Conservation (phyloP, 1,140 invertebrate genomes). For the Conus ventricosus region DNA sequence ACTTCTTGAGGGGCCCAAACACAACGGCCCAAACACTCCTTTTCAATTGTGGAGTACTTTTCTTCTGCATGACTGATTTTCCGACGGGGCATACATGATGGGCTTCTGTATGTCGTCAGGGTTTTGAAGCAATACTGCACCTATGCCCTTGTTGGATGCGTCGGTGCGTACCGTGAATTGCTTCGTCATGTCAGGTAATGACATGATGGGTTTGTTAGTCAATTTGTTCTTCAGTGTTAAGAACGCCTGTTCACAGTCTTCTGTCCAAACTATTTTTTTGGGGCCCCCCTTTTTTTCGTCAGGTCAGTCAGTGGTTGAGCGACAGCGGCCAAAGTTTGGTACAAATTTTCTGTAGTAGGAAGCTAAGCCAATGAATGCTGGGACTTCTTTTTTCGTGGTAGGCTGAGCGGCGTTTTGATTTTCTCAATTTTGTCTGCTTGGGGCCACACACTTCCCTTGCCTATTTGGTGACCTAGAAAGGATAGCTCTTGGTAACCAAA, state of each 20-base stretch:
- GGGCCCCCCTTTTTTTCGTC: constrained; percentile 20
- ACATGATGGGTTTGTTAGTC: constrained; percentile 36
- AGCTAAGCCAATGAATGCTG: constrained; percentile 48
- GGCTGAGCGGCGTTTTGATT: constrained; percentile 65
- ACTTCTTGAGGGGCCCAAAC: constrained; percentile 44
- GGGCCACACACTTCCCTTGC: constrained; percentile 58
- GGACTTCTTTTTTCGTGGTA: constrained; percentile 67
- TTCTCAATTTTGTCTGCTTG: constrained; percentile 66
- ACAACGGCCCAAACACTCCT: constrained; percentile 47
- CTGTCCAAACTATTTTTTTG: background rate
- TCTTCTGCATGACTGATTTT: constrained; percentile 35
- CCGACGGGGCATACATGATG: constrained; percentile 19
- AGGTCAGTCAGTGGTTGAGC: constrained; percentile 49
- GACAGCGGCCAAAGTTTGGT: constrained; percentile 47
- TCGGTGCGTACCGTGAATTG: constrained; percentile 64
- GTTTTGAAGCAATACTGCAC: constrained; percentile 65
- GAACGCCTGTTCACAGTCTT: constrained; percentile 3
- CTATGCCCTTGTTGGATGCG: constrained; percentile 59
- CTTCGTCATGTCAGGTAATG: constrained; percentile 63
- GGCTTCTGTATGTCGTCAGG: background rate
- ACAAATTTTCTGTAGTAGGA: constrained; percentile 52
- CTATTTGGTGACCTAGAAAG: constrained; percentile 45
- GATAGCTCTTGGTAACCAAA: constrained; percentile 33
- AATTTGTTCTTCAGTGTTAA: constrained; percentile 40
- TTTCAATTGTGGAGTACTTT: constrained; percentile 40